Conservation (phyloP, 2,113 vertebrate species). For the Carlito syrichta region DNA sequence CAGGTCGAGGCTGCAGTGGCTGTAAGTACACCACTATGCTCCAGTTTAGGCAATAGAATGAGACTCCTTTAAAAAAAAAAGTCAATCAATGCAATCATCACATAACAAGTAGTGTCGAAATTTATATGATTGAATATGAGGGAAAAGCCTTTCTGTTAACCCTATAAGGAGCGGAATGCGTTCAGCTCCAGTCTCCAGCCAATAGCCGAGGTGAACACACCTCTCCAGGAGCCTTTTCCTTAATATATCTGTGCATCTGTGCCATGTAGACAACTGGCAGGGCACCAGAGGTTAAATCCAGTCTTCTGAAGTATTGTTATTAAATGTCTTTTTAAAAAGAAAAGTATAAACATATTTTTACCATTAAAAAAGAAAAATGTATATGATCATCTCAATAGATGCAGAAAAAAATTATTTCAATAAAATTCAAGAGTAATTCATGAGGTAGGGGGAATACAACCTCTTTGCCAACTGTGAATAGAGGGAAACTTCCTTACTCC, state of each 20-base stretch:
- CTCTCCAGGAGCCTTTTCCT: conserved; percentile 77
- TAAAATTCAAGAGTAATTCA: neutral
- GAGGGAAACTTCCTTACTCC: neutral
- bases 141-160: conserved; percentile 84
- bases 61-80: too few relatives aligned
- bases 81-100: too few relatives aligned
- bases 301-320: conserved; percentile 74
- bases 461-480: neutral
- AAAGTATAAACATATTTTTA: too few relatives aligned
- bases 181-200: conserved; percentile 19
- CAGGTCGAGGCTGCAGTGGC: too few relatives aligned
- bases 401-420: neutral
- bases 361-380: too few relatives aligned
- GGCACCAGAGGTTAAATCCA: too few relatives aligned
- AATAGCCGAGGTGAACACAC: neutral
- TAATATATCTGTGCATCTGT: conserved; percentile 76
- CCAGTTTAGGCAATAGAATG: too few relatives aligned
- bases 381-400: neutral
- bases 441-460: neutral
- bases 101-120: too few relatives aligned
- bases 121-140: conserved; percentile 85
- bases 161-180: accelerated
- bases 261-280: conserved; percentile 34
- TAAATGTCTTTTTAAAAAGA: conserved; percentile 66
- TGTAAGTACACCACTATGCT: too few relatives aligned